Conservation (phyloP, 2,888 invertebrate species). For the Leptinotarsa juncta region DNA sequence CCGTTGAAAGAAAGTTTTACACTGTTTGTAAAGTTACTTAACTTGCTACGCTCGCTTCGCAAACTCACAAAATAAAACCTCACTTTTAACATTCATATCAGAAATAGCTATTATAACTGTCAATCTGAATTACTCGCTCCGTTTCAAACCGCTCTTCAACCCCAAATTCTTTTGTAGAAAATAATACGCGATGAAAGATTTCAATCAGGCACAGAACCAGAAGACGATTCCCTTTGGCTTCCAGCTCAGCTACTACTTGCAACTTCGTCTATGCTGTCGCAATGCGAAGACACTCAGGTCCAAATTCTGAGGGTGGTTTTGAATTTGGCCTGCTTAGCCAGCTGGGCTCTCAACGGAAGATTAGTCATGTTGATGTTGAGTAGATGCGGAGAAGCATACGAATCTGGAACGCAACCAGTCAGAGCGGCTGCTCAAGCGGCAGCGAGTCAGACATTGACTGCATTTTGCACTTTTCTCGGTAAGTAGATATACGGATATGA, state of each 20-base stretch:
- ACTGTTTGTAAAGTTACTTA: too few species aligned
- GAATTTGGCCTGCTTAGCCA: conserved; percentile 88
- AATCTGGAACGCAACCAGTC: conserved; percentile 81
- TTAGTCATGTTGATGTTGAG: conserved; percentile 88
- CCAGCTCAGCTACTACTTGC: conserved; percentile 91
- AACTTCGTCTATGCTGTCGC: conserved; percentile 81
- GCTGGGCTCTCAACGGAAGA: conserved; percentile 90
- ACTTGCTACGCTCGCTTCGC: too few species aligned
- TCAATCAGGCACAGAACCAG: conserved; percentile 89
- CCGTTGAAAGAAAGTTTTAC: too few species aligned
- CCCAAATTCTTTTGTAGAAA: conserved; percentile 71
- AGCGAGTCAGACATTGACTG: conserved; percentile 87
- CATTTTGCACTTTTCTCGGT: conserved; percentile 87
- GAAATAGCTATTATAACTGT: too few species aligned
- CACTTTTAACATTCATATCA: too few species aligned
- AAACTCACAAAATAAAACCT: too few species aligned
- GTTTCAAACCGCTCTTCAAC: too few species aligned
- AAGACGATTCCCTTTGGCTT: conserved; percentile 92
- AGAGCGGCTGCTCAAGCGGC: conserved; percentile 91
- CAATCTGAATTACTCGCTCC: too few species aligned
- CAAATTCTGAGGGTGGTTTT: conserved; percentile 80
- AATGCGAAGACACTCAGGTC: conserved; percentile 88
- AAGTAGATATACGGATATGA: conserved; percentile 31
- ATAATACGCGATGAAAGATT: conserved; percentile 92
- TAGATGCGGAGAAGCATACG: conserved; percentile 85